Conservation (phyloP, 2,113 vertebrate species). For the Esox niger region DNA sequence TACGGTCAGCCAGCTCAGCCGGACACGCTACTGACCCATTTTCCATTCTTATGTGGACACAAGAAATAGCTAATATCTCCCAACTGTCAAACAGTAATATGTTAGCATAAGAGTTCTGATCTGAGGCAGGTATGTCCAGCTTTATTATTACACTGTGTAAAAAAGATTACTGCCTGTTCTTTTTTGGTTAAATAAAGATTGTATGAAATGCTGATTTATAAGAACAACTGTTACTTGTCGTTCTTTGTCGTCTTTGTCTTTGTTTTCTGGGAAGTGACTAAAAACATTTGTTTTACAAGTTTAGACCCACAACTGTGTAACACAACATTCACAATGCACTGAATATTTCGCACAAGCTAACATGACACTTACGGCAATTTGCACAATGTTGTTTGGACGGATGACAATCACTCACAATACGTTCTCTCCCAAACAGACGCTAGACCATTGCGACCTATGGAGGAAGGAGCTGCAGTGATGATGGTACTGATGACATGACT, state of each 20-base stretch:
- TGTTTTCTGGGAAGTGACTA: neutral
- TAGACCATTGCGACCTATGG: neutral
- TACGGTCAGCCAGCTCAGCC: constrained; percentile 12
- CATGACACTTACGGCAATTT: too few relatives aligned
- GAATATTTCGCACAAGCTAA: neutral
- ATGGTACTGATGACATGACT: neutral
- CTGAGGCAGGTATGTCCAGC: neutral
- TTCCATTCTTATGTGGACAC: neutral
- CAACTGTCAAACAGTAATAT: neutral
- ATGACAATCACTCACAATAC: too few relatives aligned
- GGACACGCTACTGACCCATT: neutral
- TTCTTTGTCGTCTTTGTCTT: constrained; percentile 23
- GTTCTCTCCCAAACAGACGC: too few relatives aligned
- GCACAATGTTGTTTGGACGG: too few relatives aligned
- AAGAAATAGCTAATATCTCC: too few relatives aligned
- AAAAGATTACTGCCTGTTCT: neutral
- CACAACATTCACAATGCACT: too few relatives aligned
- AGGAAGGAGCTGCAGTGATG: neutral
- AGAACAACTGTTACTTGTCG: constrained; percentile 5
- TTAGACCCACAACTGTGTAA: too few relatives aligned
- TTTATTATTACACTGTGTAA: neutral
- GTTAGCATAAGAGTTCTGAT: neutral
- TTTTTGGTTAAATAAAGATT: constrained; percentile 44
- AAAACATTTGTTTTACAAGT: neutral
- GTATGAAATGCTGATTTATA: constrained; percentile 6